These are phyloP conservation scores for Sisor rabdophorus DNA, from an alignment of 2,113 vertebrate species.

Conservation along the genomic window DNA sequence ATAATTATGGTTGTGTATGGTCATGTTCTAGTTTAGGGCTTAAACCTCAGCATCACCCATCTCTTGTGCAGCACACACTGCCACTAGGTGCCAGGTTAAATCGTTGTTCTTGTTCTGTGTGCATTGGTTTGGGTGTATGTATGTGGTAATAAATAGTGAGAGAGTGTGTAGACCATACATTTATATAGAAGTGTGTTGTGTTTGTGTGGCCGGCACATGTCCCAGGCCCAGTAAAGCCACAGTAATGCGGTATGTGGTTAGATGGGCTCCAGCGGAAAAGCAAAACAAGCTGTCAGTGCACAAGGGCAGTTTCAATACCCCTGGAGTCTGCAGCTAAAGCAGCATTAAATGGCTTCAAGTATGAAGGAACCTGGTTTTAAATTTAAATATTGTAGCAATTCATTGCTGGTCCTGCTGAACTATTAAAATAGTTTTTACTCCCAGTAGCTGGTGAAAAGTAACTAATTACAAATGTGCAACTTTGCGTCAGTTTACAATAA, in stretches of 20 bases:
- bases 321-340: slow-evolving; percentile 14
- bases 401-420: background rate
- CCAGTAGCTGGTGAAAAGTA: background rate
- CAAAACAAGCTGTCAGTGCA: slow-evolving; percentile 38
- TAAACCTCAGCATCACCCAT: slow-evolving; percentile 65
- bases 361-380: slow-evolving; percentile 30
- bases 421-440: background rate
- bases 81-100: slow-evolving; percentile 21
- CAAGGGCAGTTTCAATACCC: slow-evolving; percentile 33
- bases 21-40: slow-evolving; percentile 59
- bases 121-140: background rate
- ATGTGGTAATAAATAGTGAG: slow-evolving; percentile 41
- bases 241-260: slow-evolving; percentile 67
- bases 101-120: background rate
- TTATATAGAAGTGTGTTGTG: slow-evolving; percentile 42
- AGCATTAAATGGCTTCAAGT: slow-evolving; percentile 29
- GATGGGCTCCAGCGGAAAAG: slow-evolving; percentile 52
- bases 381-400: background rate
- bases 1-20: slow-evolving; percentile 67
- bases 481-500: too few species aligned
- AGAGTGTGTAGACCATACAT: slow-evolving; percentile 19
- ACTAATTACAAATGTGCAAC: too few species aligned
- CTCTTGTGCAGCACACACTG: slow-evolving; percentile 51
- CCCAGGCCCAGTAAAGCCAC: slow-evolving; percentile 60
- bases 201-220: slow-evolving; percentile 54